These are phyloP conservation scores for Prionailurus viverrinus DNA, from an alignment of 2,113 vertebrate genomes.

Conservation along the genomic window DNA sequence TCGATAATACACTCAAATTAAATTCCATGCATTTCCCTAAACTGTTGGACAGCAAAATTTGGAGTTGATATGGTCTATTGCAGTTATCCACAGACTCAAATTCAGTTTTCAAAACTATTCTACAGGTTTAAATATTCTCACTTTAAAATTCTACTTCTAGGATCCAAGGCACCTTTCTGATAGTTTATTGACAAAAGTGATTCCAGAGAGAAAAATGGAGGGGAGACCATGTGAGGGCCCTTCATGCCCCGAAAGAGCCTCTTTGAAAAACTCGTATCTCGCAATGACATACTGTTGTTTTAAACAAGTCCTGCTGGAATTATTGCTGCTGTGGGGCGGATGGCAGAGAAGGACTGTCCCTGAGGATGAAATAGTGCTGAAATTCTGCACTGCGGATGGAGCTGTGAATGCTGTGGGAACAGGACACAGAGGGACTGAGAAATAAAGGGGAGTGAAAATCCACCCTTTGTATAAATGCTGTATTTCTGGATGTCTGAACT, in stretches of 20 bases:
- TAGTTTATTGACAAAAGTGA: background rate
- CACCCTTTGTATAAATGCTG: background rate
- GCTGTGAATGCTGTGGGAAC: background rate
- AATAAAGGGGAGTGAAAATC: background rate
- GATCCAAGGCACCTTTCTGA: background rate
- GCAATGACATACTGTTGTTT: slow-evolving; percentile 54
- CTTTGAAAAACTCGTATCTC: slow-evolving; percentile 14
- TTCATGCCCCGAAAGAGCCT: background rate
- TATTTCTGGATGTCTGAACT: background rate
- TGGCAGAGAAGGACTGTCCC: slow-evolving; percentile 63
- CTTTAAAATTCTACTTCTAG: background rate
- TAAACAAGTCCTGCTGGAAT: slow-evolving; percentile 64
- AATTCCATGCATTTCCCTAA: slow-evolving; percentile 5
- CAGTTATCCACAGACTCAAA: background rate
- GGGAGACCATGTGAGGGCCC: background rate
- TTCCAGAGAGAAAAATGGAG: slow-evolving; percentile 25
- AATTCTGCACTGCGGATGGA: slow-evolving; percentile 32
- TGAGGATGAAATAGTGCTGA: slow-evolving; percentile 56
- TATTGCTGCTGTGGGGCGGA: background rate
- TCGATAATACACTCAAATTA: background rate
- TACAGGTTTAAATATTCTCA: background rate
- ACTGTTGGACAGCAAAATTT: background rate
- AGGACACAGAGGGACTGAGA: background rate
- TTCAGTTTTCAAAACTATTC: background rate
- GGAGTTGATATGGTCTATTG: background rate